These are phyloP conservation scores for Irena cyanogastra DNA, from an alignment of 2,113 vertebrate genomes.

Conservation along the genomic window DNA sequence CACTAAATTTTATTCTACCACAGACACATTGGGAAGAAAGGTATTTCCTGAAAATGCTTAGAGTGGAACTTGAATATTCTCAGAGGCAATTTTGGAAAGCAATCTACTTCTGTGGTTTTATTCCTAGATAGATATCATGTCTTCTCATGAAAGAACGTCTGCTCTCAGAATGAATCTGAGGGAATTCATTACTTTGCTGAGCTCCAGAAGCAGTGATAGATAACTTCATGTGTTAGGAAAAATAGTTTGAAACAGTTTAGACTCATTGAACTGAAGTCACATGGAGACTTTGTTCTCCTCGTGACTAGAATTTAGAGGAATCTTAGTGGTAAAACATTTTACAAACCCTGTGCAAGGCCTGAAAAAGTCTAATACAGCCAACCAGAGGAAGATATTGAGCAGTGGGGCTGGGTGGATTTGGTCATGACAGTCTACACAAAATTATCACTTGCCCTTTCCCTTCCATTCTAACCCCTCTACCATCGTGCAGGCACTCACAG, in stretches of 20 bases:
- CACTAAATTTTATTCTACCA: not conserved
- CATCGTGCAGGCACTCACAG: not conserved
- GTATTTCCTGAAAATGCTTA: constrained; percentile 1
- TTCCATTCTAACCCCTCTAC: not conserved
- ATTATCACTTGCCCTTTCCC: not conserved
- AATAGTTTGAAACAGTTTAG: not conserved
- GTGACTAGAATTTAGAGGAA: not conserved
- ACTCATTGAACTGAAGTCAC: not conserved
- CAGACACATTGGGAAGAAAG: not conserved
- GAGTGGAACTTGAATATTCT: not conserved
- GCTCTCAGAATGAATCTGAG: not conserved
- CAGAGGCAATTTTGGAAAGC: not conserved
- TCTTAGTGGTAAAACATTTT: not conserved
- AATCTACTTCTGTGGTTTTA: constrained; percentile 1
- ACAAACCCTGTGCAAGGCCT: not conserved
- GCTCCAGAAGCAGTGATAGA: not conserved
- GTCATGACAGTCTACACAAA: not conserved
- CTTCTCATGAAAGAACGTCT: not conserved
- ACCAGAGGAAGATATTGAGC: not conserved
- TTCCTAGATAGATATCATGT: constrained; percentile 22
- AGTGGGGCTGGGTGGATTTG: not conserved
- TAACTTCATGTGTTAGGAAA: not conserved
- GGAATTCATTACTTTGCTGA: not conserved
- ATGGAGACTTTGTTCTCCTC: not conserved
- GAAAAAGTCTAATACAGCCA: not conserved